Conservation (phyloP, 2,888 invertebrate species). For the Synanthedon andrenaeformis region DNA sequence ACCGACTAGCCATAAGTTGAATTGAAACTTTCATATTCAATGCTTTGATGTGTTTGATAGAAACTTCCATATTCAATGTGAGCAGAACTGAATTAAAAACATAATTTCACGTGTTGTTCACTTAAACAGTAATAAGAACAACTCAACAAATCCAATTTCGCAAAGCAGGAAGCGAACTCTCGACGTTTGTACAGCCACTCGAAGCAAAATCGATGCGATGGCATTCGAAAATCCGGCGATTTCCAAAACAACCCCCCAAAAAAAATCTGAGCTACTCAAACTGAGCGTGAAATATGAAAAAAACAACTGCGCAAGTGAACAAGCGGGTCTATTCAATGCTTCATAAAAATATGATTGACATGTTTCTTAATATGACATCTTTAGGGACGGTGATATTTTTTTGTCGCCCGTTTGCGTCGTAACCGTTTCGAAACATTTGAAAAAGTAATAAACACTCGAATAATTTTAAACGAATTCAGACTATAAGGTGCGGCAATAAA, state of each 20-base stretch:
- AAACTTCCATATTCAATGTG: too few relatives aligned
- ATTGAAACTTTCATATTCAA: too few relatives aligned
- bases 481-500: slow-evolving; percentile 2
- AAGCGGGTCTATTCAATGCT: slow-evolving; percentile 50
- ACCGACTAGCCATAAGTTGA: too few relatives aligned
- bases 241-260: slow-evolving; percentile 30
- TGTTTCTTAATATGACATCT: slow-evolving; percentile 70
- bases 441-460: background rate
- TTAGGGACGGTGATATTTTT: slow-evolving; percentile 68
- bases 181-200: slow-evolving; percentile 38
- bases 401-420: slow-evolving; percentile 43
- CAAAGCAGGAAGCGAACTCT: slow-evolving; percentile 45
- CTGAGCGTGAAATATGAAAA: slow-evolving; percentile 61
- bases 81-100: too few relatives aligned
- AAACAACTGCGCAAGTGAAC: slow-evolving; percentile 62
- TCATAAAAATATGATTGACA: slow-evolving; percentile 71
- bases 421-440: background rate
- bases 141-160: background rate
- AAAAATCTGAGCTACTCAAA: slow-evolving; percentile 40
- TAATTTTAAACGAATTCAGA: background rate
- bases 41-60: too few relatives aligned
- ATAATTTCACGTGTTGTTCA: too few relatives aligned
- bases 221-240: slow-evolving; percentile 28
- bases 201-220: slow-evolving; percentile 23
- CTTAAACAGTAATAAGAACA: too few relatives aligned